Percentiles rank a stretch among this genome's conserved stretches.
phyloP scores from a whole-genome alignment of 2,113 vertebrate genomes.

The Ctenodactylus gundi region DNA sequence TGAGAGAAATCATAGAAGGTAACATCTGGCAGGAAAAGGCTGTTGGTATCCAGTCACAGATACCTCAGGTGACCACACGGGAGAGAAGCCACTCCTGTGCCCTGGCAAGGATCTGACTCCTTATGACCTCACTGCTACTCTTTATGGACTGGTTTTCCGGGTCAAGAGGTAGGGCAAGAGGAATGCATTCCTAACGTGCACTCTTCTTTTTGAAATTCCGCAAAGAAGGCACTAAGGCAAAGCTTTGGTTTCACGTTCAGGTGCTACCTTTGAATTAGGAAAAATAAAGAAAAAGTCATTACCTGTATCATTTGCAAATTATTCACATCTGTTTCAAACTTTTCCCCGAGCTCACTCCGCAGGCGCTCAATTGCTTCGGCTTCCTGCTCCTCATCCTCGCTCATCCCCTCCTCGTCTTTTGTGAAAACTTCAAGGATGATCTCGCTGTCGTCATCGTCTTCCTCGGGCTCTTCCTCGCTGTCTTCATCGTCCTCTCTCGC shows the following conservation, averaged over 20 bases:
- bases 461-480: slow-evolving; percentile 78
- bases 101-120: no score
- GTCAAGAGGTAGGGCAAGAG: background rate
- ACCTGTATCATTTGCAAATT: slow-evolving; percentile 85
- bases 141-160: slow-evolving; percentile 21
- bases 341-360: slow-evolving; percentile 87
- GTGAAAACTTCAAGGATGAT: slow-evolving; percentile 89
- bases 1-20: slow-evolving; percentile 59
- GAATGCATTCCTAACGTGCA: background rate
- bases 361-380: slow-evolving; percentile 84
- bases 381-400: slow-evolving; percentile 86
- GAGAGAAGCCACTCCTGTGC: no score
- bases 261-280: slow-evolving; percentile 26
- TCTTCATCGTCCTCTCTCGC: slow-evolving; percentile 66
- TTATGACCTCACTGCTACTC: background rate
- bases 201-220: slow-evolving; percentile 49
- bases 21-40: background rate
- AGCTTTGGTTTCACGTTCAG: slow-evolving; percentile 13
- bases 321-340: slow-evolving; percentile 85
- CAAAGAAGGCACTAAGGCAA: slow-evolving; percentile 23
- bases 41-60: background rate
- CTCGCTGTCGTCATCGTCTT: slow-evolving; percentile 85
- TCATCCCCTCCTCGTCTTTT: slow-evolving; percentile 85
- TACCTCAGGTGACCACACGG: background rate
- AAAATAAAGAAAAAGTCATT: slow-evolving; percentile 35